phyloP scores from a whole-genome alignment of 2,797 vertebrate species.

The Remorina albescens region DNA sequence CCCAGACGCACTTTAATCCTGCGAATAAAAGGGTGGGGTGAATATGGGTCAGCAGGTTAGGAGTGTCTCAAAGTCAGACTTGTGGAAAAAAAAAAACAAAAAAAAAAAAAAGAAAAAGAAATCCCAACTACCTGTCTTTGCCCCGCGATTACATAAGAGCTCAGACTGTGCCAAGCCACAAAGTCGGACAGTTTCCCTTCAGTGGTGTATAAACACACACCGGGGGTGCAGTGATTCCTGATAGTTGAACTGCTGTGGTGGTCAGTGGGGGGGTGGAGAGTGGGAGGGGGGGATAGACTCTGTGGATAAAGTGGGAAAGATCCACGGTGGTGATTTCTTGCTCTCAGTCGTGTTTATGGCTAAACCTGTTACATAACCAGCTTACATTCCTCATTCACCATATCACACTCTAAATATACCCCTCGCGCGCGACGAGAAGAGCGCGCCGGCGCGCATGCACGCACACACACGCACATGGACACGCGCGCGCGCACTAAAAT shows the following conservation, averaged over 20 bases:
- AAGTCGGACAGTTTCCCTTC: slow-evolving; percentile 69
- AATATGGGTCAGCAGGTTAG: slow-evolving; percentile 89
- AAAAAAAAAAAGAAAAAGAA: slow-evolving; percentile 71
- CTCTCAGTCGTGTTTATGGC: slow-evolving; percentile 89
- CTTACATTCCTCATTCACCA: slow-evolving; percentile 94
- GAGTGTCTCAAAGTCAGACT: slow-evolving; percentile 84
- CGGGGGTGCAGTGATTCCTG: slow-evolving; percentile 6
- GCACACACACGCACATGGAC: too few relatives aligned
- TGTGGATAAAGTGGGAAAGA: slow-evolving; percentile 44
- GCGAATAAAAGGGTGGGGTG: slow-evolving; percentile 79
- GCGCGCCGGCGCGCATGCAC: slow-evolving; percentile 38
- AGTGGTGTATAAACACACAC: slow-evolving; percentile 26
- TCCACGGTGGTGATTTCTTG: slow-evolving; percentile 71
- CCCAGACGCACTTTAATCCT: slow-evolving; percentile 84
- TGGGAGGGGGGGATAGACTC: slow-evolving; percentile 20
- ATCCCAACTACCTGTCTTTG: slow-evolving; percentile 78
- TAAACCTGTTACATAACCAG: slow-evolving; percentile 98
- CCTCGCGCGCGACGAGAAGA: slow-evolving; percentile 68
- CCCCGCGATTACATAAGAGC: slow-evolving; percentile 85
- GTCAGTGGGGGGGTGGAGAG: too few relatives aligned
- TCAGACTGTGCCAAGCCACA: slow-evolving; percentile 75
- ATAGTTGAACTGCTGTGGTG: slow-evolving; percentile 12
- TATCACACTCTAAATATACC: slow-evolving; percentile 94
- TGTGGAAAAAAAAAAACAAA: slow-evolving; percentile 71
- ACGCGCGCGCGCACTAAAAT: too few relatives aligned